These are phyloP conservation scores for Panopea generosa DNA, from an alignment of 2,888 invertebrate genomes.

Conservation along the genomic window DNA sequence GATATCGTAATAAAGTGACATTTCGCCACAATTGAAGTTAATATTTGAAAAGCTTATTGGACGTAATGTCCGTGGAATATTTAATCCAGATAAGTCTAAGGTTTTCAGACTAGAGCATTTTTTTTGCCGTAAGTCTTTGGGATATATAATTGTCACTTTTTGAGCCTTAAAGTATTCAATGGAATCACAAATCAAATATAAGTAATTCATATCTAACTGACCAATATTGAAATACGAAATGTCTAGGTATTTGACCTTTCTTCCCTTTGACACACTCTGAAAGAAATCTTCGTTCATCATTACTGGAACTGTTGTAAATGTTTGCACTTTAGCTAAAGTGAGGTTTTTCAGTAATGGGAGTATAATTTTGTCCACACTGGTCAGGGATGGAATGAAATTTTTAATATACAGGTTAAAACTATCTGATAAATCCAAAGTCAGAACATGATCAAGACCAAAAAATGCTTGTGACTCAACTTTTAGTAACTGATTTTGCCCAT, in stretches of 20 bases:
- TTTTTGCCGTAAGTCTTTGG: neutral
- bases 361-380: too few species aligned
- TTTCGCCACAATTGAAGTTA: neutral
- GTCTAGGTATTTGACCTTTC: slow-evolving; percentile 2
- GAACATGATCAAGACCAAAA: too few species aligned
- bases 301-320: neutral
- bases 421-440: too few species aligned
- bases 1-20: neutral
- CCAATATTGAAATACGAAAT: neutral
- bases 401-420: too few species aligned
- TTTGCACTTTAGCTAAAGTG: too few species aligned
- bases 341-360: too few species aligned
- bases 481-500: too few species aligned
- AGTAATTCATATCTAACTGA: neutral
- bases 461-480: too few species aligned
- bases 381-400: neutral
- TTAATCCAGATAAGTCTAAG: too few species aligned
- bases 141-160: neutral
- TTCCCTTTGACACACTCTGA: neutral
- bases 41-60: too few species aligned
- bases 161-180: neutral
- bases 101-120: too few species aligned
- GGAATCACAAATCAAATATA: slow-evolving; percentile 1
- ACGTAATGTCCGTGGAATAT: too few species aligned
- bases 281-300: neutral